Evolutionary conservation across 2,888 invertebrate genomes (phyloP), one percentile per base, ranked within the genome.

Genomic region (Drosophila rellima): DNA sequence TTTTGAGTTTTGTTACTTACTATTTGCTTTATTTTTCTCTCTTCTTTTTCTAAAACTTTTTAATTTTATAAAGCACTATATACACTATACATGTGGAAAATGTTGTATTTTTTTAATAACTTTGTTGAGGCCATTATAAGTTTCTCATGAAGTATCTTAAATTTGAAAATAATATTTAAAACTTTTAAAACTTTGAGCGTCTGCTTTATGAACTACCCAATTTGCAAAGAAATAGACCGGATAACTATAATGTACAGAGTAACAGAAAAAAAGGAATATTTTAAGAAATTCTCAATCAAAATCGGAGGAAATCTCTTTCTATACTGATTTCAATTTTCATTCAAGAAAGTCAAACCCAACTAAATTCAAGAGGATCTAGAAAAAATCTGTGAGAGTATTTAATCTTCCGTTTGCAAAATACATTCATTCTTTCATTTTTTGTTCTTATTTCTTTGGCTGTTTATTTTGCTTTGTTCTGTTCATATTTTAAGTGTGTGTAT

Each of bases 401-500:
- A 55, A 26, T 35, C 10, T 35, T 44, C 44, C 3, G 23, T 4
- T 11, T 55, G 15, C 4, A 8, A 15, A 23, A 33, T 29, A 18
- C 15, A n/a, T 13, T 15, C 18, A 13, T n/a, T 29, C 26, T 20
- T 31, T 59, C 37, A 62, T 60, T 18, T 63, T 54, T 51, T 33
- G 37, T 45, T 31, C 51, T 44, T 60, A 48, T 65, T 65, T 65
- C 23, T 47, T 37, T 69, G 54, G 52, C 31, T 47, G 47, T 44
- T 44, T 57, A 52, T 37, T 65, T 67, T 52, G 57, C 42, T 67
- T 69, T 70, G 71, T 70, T 75, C 65, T 67, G 70, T 61, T 78
- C 70, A 80, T 76, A 79, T 85, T 88, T 88, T 82, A 10, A 42
- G 51, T 33, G 40, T 37, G 54, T 60, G 52, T 45, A 59, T 40